Percentiles rank a stretch among this genome's conserved stretches.
Evolutionary conservation across 2,797 vertebrate genomes (phyloP).

Genomic region (Danio tinwini): DNA sequence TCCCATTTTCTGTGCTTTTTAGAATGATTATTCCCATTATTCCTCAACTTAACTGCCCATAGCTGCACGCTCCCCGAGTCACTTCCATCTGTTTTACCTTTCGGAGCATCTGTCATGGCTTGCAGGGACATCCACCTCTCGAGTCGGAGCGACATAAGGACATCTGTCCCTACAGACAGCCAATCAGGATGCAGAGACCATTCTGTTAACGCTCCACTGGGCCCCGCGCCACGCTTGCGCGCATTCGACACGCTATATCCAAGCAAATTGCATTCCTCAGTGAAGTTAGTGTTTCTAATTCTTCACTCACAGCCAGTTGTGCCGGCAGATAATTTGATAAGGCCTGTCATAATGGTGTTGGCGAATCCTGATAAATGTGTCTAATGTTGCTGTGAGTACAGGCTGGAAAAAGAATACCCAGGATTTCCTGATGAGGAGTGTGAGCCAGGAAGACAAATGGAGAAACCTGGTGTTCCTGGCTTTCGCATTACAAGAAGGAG

Average conservation of each 20-base stretch:
- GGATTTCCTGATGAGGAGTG: slow-evolving; percentile 72
- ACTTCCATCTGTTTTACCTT: slow-evolving; percentile 85
- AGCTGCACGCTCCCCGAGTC: slow-evolving; percentile 64
- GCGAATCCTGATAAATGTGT: slow-evolving; percentile 81
- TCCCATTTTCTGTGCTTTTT: slow-evolving; percentile 41
- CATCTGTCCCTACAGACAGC: slow-evolving; percentile 84
- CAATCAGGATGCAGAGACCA: slow-evolving; percentile 76
- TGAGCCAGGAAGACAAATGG: slow-evolving; percentile 74
- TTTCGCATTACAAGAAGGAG: slow-evolving; percentile 41
- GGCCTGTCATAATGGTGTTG: slow-evolving; percentile 77
- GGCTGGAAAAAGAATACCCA: slow-evolving; percentile 58
- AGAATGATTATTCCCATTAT: slow-evolving; percentile 74
- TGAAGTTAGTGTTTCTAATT: slow-evolving; percentile 78
- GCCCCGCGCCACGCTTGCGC: slow-evolving; percentile 68
- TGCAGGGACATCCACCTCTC: slow-evolving; percentile 79
- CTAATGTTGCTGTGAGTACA: slow-evolving; percentile 76
- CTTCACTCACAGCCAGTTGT: slow-evolving; percentile 78
- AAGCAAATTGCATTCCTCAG: slow-evolving; percentile 79
- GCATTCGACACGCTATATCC: slow-evolving; percentile 81
- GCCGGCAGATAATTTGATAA: slow-evolving; percentile 82
- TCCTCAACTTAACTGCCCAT: slow-evolving; percentile 68
- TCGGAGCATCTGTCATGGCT: slow-evolving; percentile 82
- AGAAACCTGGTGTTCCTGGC: slow-evolving; percentile 56
- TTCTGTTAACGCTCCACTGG: slow-evolving; percentile 77
- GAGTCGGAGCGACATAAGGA: slow-evolving; percentile 77